Conservation (phyloP, 2,113 vertebrate genomes). For the Anthoscopus minutus region DNA sequence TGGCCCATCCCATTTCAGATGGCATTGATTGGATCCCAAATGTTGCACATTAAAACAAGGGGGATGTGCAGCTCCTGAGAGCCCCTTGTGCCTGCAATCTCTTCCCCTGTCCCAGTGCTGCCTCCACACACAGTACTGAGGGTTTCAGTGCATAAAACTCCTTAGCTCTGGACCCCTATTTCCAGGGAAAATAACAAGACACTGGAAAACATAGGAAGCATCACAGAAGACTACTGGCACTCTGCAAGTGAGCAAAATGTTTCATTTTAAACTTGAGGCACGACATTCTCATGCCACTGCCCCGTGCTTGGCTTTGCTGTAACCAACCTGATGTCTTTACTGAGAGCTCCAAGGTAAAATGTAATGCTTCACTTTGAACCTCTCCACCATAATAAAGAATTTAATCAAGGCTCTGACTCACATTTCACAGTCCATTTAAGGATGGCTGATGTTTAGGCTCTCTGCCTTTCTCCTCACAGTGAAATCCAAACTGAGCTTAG, state of each 20-base stretch:
- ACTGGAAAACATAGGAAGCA: neutral
- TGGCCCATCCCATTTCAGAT: neutral
- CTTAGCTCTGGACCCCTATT: rapidly evolving
- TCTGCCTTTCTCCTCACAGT: neutral
- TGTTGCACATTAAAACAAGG: neutral
- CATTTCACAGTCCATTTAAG: constrained; percentile 16
- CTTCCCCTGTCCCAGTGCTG: neutral
- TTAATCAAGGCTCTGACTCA: neutral
- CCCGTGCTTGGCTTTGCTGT: neutral
- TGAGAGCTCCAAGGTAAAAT: neutral
- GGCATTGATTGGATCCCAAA: neutral
- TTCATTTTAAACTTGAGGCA: neutral
- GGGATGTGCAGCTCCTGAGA: neutral
- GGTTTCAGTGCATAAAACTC: neutral
- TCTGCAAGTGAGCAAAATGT: neutral
- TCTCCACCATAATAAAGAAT: neutral
- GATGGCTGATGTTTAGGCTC: neutral
- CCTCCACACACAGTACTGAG: neutral
- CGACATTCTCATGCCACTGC: neutral
- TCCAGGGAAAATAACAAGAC: neutral
- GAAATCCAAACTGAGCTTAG: neutral
- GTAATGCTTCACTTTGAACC: neutral
- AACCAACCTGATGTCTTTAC: neutral
- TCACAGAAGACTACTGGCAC: neutral
- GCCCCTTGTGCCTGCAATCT: neutral